Evolutionary conservation across 2,888 invertebrate genomes (phyloP).

Genomic region (Cosmorhoe ocellata): DNA sequence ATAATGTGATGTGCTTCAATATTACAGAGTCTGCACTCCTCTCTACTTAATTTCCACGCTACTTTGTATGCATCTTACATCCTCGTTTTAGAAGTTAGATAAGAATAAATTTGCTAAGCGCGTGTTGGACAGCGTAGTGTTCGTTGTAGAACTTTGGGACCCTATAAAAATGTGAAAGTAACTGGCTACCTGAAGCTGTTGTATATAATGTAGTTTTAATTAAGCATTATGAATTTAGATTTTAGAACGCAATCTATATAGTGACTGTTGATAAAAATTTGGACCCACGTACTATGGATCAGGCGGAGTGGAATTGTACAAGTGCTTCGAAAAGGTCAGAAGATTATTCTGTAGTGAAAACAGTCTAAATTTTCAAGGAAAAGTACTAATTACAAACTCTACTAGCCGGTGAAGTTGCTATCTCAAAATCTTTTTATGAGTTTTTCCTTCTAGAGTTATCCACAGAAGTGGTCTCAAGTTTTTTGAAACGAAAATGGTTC

Average conservation of each 20-base stretch:
- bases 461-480: not conserved
- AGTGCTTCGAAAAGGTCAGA: no score
- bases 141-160: no score
- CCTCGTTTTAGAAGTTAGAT: slow-evolving; percentile 15
- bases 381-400: slow-evolving; percentile 55
- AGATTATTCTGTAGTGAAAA: slow-evolving; percentile 52
- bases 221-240: not conserved
- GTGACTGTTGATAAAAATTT: no score
- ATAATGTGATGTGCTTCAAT: no score
- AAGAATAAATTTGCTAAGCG: slow-evolving; percentile 1
- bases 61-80: slow-evolving; percentile 24
- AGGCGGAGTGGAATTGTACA: no score
- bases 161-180: slow-evolving; percentile 16
- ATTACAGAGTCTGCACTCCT: slow-evolving; percentile 1
- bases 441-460: slow-evolving; percentile 21
- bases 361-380: slow-evolving; percentile 49
- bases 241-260: no score
- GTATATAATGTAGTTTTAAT: slow-evolving; percentile 42
- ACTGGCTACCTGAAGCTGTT: slow-evolving; percentile 11
- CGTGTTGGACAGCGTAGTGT: no score
- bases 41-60: slow-evolving; percentile 14
- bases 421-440: slow-evolving; percentile 41
- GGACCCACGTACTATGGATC: no score
- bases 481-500: no score
- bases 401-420: slow-evolving; percentile 41